Conservation (phyloP, 2,888 invertebrate genomes). For the Drosophila stalkeri region DNA sequence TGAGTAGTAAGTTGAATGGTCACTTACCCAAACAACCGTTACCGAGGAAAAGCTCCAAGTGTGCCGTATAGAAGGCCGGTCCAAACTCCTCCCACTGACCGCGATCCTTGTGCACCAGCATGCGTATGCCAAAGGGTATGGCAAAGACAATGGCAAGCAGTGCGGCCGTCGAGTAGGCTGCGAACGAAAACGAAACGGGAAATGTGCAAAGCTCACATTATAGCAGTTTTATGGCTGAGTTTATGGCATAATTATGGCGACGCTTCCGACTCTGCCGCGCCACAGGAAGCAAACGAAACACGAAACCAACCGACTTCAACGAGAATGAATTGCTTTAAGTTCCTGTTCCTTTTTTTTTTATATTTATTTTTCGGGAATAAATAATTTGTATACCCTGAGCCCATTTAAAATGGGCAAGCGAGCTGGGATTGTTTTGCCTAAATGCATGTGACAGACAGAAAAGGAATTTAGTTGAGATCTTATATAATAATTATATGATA, state of each 20-base stretch:
- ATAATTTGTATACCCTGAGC: slow-evolving; percentile 25
- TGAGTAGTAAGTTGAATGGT: neutral
- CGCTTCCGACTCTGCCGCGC: slow-evolving; percentile 45
- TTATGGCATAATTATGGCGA: slow-evolving; percentile 75
- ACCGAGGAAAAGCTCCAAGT: slow-evolving; percentile 90
- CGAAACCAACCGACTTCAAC: slow-evolving; percentile 21
- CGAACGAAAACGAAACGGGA: slow-evolving; percentile 28
- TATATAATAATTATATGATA: neutral
- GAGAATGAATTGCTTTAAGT: slow-evolving; percentile 61
- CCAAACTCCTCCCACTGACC: slow-evolving; percentile 88
- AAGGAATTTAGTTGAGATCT: neutral
- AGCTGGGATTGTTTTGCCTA: neutral
- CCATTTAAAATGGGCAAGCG: neutral
- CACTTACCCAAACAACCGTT: slow-evolving; percentile 89
- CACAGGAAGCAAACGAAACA: slow-evolving; percentile 49
- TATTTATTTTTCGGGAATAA: slow-evolving; percentile 22
- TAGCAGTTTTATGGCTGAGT: slow-evolving; percentile 61
- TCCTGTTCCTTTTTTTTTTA: slow-evolving; percentile 41
- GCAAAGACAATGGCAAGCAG: slow-evolving; percentile 90
- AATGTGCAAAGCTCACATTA: slow-evolving; percentile 37
- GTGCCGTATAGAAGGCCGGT: slow-evolving; percentile 89
- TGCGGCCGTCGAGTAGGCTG: slow-evolving; percentile 92
- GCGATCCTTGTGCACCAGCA: slow-evolving; percentile 88
- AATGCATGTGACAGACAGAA: neutral
- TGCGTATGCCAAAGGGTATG: slow-evolving; percentile 89